Evolutionary conservation across 2,113 vertebrate genomes (phyloP).

Genomic region (Brachyistius frenatus): DNA sequence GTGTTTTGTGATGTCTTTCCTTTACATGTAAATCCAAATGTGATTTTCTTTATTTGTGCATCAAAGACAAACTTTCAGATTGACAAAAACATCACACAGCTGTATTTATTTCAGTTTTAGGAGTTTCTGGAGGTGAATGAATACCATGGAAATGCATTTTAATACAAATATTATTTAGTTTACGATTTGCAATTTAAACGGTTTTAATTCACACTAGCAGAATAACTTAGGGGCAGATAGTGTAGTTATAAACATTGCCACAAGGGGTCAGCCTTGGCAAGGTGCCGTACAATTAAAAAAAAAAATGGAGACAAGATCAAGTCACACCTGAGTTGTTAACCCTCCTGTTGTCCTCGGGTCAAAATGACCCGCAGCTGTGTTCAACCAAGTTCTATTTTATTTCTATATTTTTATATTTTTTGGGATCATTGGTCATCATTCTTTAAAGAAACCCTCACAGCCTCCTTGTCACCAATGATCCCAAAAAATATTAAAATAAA

Average conservation of each 20-base stretch:
- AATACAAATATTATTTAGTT: constrained; percentile 27
- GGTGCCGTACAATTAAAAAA: constrained; percentile 8
- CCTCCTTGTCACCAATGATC: no score
- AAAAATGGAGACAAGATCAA: constrained; percentile 5
- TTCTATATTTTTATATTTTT: no score
- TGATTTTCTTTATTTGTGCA: not conserved
- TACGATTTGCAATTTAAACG: not conserved
- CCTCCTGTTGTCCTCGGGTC: no score
- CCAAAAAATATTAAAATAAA: no score
- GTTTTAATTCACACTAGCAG: constrained; percentile 37
- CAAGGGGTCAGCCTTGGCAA: constrained; percentile 69
- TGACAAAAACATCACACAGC: constrained; percentile 5
- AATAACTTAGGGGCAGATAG: constrained; percentile 56
- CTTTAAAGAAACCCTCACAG: no score
- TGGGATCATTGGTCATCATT: no score
- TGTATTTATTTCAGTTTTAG: constrained; percentile 24
- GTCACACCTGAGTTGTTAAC: constrained; percentile 67
- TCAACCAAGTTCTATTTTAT: no score
- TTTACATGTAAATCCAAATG: not conserved
- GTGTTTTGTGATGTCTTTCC: not conserved
- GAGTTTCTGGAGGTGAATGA: constrained; percentile 4
- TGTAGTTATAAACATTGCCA: constrained; percentile 67
- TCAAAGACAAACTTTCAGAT: constrained; percentile 6
- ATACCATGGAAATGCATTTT: constrained; percentile 12
- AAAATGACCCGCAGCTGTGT: no score